A percentile compares a stretch with the other conserved stretches of the same genome.
Evolutionary conservation across 1,140 invertebrate species (phyloP).

Genomic region (Conopomorpha cramerella): DNA sequence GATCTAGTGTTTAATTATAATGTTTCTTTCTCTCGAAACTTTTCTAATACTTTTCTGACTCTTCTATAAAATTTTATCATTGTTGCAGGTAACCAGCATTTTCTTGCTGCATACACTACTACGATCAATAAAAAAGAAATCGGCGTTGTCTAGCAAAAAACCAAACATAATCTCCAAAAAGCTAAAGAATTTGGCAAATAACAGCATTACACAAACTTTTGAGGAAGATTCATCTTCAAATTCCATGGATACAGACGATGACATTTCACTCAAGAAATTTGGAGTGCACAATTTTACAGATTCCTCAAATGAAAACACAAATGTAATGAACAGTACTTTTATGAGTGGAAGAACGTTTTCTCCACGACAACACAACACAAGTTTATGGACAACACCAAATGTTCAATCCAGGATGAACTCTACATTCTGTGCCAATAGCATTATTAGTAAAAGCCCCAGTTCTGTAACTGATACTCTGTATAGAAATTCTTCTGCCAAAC

Average conservation of each 20-base stretch:
- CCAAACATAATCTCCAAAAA: constrained; percentile 23
- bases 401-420: constrained; percentile 43
- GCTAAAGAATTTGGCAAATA: constrained; percentile 25
- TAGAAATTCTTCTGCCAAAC: constrained; percentile 39
- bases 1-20: too few relatives aligned
- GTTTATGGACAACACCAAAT: constrained; percentile 33
- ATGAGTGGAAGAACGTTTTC: constrained; percentile 36
- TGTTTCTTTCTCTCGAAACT: too few relatives aligned
- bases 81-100: too few relatives aligned
- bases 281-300: constrained; percentile 38
- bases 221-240: too few relatives aligned
- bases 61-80: too few relatives aligned
- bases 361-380: constrained; percentile 20
- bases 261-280: constrained; percentile 47
- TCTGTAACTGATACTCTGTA: constrained; percentile 32
- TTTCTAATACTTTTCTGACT: too few relatives aligned
- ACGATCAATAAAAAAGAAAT: too few relatives aligned
- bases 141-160: constrained; percentile 12
- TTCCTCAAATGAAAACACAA: constrained; percentile 32
- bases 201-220: too few relatives aligned
- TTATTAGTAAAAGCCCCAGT: constrained; percentile 23
- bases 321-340: constrained; percentile 22
- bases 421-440: constrained; percentile 36
- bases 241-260: constrained; percentile 42
- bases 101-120: too few relatives aligned